Conservation (phyloP, 92 coral and sea anemone genomes). For the Meandrina meandrites region DNA sequence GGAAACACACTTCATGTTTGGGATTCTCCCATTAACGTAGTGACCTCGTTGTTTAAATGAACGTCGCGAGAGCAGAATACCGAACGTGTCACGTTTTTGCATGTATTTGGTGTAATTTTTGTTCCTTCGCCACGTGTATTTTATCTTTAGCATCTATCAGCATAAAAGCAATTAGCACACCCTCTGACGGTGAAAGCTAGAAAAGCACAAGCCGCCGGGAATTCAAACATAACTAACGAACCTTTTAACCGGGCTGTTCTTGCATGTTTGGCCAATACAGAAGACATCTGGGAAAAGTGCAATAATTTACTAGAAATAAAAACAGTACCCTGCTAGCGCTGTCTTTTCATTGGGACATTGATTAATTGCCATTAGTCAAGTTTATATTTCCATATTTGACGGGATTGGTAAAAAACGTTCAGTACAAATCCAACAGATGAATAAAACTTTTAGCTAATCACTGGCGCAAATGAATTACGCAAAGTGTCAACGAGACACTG, state of each 20-base stretch:
- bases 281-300: constrained; percentile 9
- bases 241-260: not conserved
- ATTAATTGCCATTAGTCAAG: constrained; percentile 9
- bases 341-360: constrained; percentile 3
- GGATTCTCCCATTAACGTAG: too few relatives aligned
- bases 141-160: constrained; percentile 28
- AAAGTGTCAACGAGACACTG: not conserved
- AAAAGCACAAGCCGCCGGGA: not conserved
- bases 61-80: not conserved
- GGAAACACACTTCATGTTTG: not conserved
- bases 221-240: not conserved
- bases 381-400: constrained; percentile 12
- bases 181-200: not conserved
- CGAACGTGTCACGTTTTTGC: constrained; percentile 14
- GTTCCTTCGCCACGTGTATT: constrained; percentile 37
- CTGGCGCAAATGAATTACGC: not conserved
- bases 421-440: constrained; percentile 8
- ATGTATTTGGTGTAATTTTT: not conserved
- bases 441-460: not conserved
- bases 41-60: not conserved
- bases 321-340: not conserved
- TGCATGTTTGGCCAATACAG: not conserved
- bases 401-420: not conserved
- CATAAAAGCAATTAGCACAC: constrained; percentile 24
- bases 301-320: not conserved